Conservation (phyloP, 2,113 vertebrate species). For the Malurus melanocephalus region DNA sequence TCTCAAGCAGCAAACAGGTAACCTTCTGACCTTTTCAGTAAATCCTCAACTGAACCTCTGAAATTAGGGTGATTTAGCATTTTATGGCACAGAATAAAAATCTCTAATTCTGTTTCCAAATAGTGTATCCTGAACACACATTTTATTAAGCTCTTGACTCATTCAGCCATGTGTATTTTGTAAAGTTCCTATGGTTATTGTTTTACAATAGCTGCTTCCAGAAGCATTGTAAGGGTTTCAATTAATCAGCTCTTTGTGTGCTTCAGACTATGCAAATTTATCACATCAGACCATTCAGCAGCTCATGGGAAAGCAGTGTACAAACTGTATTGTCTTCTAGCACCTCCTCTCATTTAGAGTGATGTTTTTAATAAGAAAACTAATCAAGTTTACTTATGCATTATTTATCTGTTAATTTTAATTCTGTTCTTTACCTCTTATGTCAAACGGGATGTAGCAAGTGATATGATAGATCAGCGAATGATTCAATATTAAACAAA, state of each 20-base stretch:
- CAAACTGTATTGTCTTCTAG: constrained; percentile 90
- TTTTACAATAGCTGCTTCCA: constrained; percentile 86
- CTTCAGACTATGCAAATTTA: constrained; percentile 98
- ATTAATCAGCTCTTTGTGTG: constrained; percentile 97
- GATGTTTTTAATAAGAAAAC: constrained; percentile 97
- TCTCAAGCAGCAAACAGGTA: constrained; percentile 65
- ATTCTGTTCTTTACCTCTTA: constrained; percentile 64
- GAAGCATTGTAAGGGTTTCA: constrained; percentile 87
- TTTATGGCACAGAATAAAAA: constrained; percentile 83
- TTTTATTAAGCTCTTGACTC: constrained; percentile 77
- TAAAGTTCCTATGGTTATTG: constrained; percentile 87
- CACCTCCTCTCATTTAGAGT: constrained; percentile 88
- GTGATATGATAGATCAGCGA: constrained; percentile 69
- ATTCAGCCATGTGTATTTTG: constrained; percentile 83
- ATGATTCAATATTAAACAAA: constrained; percentile 65
- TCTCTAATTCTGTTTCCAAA: constrained; percentile 76
- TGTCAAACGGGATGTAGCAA: constrained; percentile 69
- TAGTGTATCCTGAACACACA: constrained; percentile 72
- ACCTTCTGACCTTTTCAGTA: constrained; percentile 77
- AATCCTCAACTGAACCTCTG: constrained; percentile 70
- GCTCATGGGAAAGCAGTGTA: constrained; percentile 92
- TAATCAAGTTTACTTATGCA: constrained; percentile 87
- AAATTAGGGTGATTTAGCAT: constrained; percentile 72
- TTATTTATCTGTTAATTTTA: constrained; percentile 80
- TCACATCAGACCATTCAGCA: constrained; percentile 90